Evolutionary conservation across 2,888 invertebrate genomes (phyloP).

Genomic region (Amphipyra tragopoginis): DNA sequence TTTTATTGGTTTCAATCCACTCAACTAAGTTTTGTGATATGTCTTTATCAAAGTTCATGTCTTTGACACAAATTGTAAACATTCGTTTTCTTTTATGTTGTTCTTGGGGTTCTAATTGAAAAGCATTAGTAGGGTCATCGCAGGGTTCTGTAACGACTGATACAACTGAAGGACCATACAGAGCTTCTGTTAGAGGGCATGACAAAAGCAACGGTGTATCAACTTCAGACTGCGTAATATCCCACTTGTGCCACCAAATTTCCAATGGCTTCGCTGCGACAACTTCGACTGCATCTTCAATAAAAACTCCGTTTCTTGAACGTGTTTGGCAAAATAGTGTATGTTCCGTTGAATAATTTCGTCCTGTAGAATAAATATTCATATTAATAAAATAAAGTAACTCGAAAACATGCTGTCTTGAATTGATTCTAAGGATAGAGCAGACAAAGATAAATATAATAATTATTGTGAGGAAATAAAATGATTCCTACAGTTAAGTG

Average conservation of each 20-base stretch:
- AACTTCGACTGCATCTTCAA: slow-evolving; percentile 84
- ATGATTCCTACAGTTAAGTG: slow-evolving; percentile 44
- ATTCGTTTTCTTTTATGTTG: slow-evolving; percentile 69
- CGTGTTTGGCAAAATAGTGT: slow-evolving; percentile 90
- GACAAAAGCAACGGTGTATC: slow-evolving; percentile 91
- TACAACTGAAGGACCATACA: slow-evolving; percentile 78
- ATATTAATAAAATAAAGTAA: slow-evolving; percentile 11
- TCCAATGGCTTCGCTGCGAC: slow-evolving; percentile 89
- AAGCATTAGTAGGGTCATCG: slow-evolving; percentile 80
- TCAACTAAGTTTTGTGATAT: slow-evolving; percentile 91
- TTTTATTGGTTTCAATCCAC: slow-evolving; percentile 92
- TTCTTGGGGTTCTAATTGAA: slow-evolving; percentile 70
- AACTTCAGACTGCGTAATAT: slow-evolving; percentile 78
- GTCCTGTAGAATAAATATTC: slow-evolving; percentile 74
- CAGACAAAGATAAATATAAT: slow-evolving; percentile 26
- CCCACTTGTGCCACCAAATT: slow-evolving; percentile 92
- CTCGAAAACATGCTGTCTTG: slow-evolving; percentile 2
- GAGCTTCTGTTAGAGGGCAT: slow-evolving; percentile 89
- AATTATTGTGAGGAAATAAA: slow-evolving; percentile 35
- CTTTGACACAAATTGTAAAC: slow-evolving; percentile 93
- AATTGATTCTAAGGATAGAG: slow-evolving; percentile 12
- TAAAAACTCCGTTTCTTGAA: slow-evolving; percentile 66
- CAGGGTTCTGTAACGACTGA: slow-evolving; percentile 89
- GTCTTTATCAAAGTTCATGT: slow-evolving; percentile 91
- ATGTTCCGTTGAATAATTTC: slow-evolving; percentile 76